phyloP scores from a whole-genome alignment of 2,888 invertebrate genomes.

The Euproctis similis region DNA sequence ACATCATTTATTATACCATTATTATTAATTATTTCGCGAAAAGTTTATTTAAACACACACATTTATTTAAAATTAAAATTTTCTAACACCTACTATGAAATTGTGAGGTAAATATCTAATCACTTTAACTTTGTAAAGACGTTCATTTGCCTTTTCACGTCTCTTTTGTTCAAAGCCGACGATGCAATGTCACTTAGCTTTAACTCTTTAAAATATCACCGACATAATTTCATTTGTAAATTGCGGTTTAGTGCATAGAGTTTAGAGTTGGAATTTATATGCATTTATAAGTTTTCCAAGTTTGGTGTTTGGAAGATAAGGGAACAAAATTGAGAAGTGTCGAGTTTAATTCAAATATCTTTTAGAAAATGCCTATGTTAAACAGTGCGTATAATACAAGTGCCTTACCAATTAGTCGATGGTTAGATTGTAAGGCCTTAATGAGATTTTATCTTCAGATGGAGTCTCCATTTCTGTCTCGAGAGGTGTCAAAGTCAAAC shows the following conservation, averaged over 20 bases:
- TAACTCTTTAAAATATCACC: constrained; percentile 39
- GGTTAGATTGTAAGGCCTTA: constrained; percentile 57
- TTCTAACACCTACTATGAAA: constrained; percentile 21
- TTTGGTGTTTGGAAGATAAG: constrained; percentile 33
- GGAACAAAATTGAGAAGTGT: constrained; percentile 42
- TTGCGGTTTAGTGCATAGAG: constrained; percentile 16
- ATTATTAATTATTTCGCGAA: too few species aligned
- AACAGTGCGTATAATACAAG: constrained; percentile 36
- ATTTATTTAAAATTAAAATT: constrained; percentile 6
- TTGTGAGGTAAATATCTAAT: constrained; percentile 46
- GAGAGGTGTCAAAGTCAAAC: constrained; percentile 9
- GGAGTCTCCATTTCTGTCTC: constrained; percentile 5
- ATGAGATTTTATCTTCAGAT: constrained; percentile 39
- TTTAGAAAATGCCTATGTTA: constrained; percentile 37
- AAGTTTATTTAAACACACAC: neutral
- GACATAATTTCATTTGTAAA: constrained; percentile 21
- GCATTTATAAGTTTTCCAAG: constrained; percentile 8
- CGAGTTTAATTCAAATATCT: constrained; percentile 54
- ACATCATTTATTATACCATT: too few species aligned
- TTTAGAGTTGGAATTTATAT: constrained; percentile 27
- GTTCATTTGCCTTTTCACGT: constrained; percentile 56
- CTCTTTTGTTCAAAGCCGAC: constrained; percentile 49
- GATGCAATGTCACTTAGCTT: constrained; percentile 49
- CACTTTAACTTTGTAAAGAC: constrained; percentile 54
- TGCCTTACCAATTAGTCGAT: constrained; percentile 54